phyloP scores from a whole-genome alignment of 64 coral and sea anemone species.

The Montipora sp. region DNA sequence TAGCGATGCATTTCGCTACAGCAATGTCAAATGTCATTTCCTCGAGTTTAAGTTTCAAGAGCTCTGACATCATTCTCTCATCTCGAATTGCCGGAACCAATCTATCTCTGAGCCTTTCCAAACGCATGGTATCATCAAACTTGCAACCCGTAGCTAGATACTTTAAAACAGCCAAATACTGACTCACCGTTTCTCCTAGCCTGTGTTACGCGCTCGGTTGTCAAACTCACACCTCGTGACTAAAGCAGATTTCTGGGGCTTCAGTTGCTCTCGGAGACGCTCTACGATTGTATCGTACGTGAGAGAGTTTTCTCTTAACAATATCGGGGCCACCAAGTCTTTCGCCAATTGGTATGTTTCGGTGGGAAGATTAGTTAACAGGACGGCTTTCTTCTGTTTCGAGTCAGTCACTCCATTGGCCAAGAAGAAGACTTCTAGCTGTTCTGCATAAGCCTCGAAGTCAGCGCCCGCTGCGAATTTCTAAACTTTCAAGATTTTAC shows the following conservation, averaged over 20 bases:
- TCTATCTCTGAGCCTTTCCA: too few relatives aligned
- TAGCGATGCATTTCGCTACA: too few relatives aligned
- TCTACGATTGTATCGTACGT: conserved; percentile 43
- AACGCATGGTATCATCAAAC: conserved; percentile 21
- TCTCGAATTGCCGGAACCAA: too few relatives aligned
- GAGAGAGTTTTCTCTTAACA: not conserved
- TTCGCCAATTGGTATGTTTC: conserved; percentile 60
- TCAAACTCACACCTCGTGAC: conserved; percentile 69
- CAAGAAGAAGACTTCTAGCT: conserved; percentile 31
- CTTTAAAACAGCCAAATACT: conserved; percentile 62
- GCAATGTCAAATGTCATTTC: too few relatives aligned
- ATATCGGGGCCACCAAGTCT: conserved; percentile 37
- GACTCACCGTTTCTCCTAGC: conserved; percentile 52
- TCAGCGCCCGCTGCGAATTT: conserved; percentile 26
- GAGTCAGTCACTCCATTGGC: conserved; percentile 49
- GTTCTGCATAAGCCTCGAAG: conserved; percentile 47
- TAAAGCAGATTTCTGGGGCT: too few relatives aligned
- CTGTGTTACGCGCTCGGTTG: conserved; percentile 17
- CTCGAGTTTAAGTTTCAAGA: too few relatives aligned
- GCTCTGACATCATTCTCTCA: too few relatives aligned
- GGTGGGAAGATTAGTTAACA: conserved; percentile 60
- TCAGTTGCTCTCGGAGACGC: not conserved
- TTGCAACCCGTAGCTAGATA: conserved; percentile 58
- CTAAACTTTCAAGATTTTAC: conserved; percentile 19
- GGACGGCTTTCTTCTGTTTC: conserved; percentile 62